Conservation (phyloP, 2,113 vertebrate species). For the Scartelaos histophorus region DNA sequence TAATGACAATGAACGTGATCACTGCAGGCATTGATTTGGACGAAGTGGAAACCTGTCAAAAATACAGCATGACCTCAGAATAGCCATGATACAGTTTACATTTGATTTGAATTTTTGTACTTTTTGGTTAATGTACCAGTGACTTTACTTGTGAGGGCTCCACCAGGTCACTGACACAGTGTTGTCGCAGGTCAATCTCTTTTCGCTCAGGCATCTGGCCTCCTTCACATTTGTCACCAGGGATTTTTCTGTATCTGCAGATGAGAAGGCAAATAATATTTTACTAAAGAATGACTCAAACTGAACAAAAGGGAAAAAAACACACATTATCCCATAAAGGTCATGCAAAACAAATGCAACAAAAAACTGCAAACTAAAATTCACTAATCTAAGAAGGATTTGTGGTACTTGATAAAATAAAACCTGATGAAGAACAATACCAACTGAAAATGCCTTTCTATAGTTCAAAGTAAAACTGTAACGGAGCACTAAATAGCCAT, state of each 20-base stretch:
- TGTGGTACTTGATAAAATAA: not conserved
- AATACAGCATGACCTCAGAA: not conserved
- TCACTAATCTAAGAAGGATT: not conserved
- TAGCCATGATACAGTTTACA: not conserved
- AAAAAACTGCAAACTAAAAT: not conserved
- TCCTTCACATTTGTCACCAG: slow-evolving; percentile 88
- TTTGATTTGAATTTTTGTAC: too few relatives aligned
- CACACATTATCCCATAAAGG: too few relatives aligned
- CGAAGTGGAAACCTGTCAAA: slow-evolving; percentile 50
- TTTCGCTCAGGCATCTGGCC: slow-evolving; percentile 79
- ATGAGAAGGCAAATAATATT: not conserved
- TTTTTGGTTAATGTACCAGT: slow-evolving; percentile 39
- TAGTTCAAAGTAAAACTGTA: too few relatives aligned
- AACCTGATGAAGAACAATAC: not conserved
- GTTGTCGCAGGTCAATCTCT: slow-evolving; percentile 86
- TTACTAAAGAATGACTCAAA: too few relatives aligned
- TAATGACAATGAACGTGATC: slow-evolving; percentile 78
- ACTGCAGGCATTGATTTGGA: slow-evolving; percentile 77
- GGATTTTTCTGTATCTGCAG: slow-evolving; percentile 91
- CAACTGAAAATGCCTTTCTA: too few relatives aligned
- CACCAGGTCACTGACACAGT: slow-evolving; percentile 79
- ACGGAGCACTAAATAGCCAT: not conserved
- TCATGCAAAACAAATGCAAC: too few relatives aligned
- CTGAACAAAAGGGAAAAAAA: too few relatives aligned
- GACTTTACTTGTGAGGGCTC: slow-evolving; percentile 31